Base-by-base conservation (phyloP, 2,113 vertebrate species). In the Geococcyx californianus region DNA sequence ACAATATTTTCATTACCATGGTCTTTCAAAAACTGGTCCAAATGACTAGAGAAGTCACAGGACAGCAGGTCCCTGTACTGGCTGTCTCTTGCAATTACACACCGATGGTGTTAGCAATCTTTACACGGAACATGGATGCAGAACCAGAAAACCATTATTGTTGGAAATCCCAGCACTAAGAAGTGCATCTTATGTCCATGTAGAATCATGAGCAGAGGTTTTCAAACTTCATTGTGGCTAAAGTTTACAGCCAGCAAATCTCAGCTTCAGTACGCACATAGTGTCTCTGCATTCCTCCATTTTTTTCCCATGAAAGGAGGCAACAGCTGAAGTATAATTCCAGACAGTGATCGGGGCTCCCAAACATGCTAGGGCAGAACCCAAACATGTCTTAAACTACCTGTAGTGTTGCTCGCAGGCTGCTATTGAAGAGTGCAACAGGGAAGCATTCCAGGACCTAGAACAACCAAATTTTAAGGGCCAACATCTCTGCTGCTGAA, bases 51-150 rank as follows among this genome's bases (percentile, higher is more conserved):
- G 16, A 74, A 51, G 16, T n/a, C 28, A 38, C 24, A 72, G 34
- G 38, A 36, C 36, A 40, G 7, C 3, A 3, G 36, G 38, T 8
- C 19, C 82, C 28, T 56, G 26, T 44, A 14, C 8, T 42, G 38
- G 17, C 20, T 81, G 31, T 42, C 13, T 68, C 26, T 78, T 44
- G 34, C 38, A 79, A 11, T 31, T 55, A 51, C 9, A 38, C 0
- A 0, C 7, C 0, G 0, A 12, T 28, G 26, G 23, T 49, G 33
- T 58, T 47, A 34, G 11, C 38, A 70, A 13, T 33, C 20, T 23
- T 56, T 21, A 6, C 5, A 13, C 21, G 25, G 16, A 1, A 23
- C 0, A 4, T 14, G 13, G 52, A 74, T 75, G 38, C 29, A 88
- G 45, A 83, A 21, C 8, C 33, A 84, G 68, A 67, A 29, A 3